Evolutionary conservation across 2,113 vertebrate species (phyloP).

Genomic region (Cettia cetti): DNA sequence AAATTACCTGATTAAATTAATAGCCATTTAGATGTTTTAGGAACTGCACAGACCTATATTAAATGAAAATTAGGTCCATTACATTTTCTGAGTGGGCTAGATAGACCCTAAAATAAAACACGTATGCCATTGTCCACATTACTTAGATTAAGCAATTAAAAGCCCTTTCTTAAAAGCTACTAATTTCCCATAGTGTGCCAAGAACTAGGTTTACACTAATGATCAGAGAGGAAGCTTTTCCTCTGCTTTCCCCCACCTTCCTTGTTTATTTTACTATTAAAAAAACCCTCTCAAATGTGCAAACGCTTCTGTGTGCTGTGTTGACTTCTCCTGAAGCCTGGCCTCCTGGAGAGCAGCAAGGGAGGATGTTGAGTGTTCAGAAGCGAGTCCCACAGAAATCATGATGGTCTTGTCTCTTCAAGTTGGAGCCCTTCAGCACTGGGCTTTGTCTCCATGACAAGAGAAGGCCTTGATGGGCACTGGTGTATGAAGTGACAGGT

Average conservation of each 20-base stretch:
- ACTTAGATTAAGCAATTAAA: constrained; percentile 83
- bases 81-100: constrained; percentile 80
- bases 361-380: background rate
- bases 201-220: constrained; percentile 63
- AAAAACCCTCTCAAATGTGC: background rate
- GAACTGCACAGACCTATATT: constrained; percentile 86
- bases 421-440: background rate
- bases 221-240: constrained; percentile 23
- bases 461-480: background rate
- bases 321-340: background rate
- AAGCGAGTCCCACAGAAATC: background rate
- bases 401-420: background rate
- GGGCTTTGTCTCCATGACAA: background rate
- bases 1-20: constrained; percentile 99
- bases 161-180: constrained; percentile 76
- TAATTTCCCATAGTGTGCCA: constrained; percentile 69
- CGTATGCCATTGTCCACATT: constrained; percentile 79
- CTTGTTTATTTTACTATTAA: constrained; percentile 40
- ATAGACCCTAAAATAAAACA: constrained; percentile 84
- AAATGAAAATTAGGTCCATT: constrained; percentile 88
- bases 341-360: background rate
- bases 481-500: background rate
- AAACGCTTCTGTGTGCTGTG: background rate
- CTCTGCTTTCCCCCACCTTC: background rate
- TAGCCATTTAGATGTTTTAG: constrained; percentile 94